Evolutionary conservation across 1,140 invertebrate species (phyloP), one percentile per base, ranked within the genome.

Genomic region (Anastrepha obliqua): DNA sequence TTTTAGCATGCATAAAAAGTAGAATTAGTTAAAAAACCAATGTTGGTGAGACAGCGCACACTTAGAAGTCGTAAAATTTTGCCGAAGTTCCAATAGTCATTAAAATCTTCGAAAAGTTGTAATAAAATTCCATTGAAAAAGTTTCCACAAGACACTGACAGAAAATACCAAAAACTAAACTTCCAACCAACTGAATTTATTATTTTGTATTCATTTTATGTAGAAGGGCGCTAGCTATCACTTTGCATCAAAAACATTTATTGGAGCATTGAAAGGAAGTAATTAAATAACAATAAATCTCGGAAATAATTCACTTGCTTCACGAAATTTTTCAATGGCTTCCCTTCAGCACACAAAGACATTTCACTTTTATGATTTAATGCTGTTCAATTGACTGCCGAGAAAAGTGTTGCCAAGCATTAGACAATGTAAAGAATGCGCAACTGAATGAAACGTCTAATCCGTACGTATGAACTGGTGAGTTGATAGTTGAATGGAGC

Each of bases 211-310:
- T 62, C 15, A 17, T 1, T n/a, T 17, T 15, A 17, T 13, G 60
- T 20, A 55, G n/a, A 17, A 81, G 13, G 15, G 5, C 0, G 1
- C n/a, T 5, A 67, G n/a, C 20, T 67, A 67, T 67, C 20, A 29
- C 17, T 39, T 67, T 20, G 29, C 3, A 67, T 81, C 20, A 29
- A 20, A 55, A 3, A 58, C 2, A 55, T 81, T 81, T 81, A 81
- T 55, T 81, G 74, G 17, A 81, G 74, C 74, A 29, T 55, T 81
- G 47, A 81, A 29, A 81, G 74, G 74, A 81, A 81, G 74, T 47
- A 81, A 81, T 81, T 81, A 81, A 81, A 81, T 55, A 20, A n/a
- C n/a, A 51, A 47, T 81, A 81, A 81, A 81, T 81, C 74, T 29
- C 9, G 15, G n/a, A 58, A 58, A 17, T 55, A 9, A 55, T 11